Conservation (phyloP, 2,797 vertebrate genomes). For the Heteromormyrus szaboi region DNA sequence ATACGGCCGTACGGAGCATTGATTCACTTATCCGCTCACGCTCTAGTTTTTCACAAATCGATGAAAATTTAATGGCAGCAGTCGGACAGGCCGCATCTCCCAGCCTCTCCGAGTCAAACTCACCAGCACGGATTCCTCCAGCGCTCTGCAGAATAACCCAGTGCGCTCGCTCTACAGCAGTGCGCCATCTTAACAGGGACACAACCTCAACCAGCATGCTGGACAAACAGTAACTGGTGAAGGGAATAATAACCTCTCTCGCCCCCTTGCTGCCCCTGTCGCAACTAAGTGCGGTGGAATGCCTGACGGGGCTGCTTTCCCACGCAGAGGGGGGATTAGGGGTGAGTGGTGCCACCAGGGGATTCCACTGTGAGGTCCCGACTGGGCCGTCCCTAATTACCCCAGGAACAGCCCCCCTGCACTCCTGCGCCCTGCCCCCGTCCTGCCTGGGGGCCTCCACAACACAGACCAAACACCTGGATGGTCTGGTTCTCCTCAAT, state of each 20-base stretch:
- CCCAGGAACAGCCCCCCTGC: neutral
- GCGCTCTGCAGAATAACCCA: neutral
- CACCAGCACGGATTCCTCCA: neutral
- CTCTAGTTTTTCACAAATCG: neutral
- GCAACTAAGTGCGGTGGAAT: neutral
- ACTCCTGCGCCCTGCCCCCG: neutral
- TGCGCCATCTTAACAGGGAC: neutral
- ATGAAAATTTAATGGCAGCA: neutral
- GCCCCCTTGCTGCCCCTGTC: neutral
- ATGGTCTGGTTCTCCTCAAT: neutral
- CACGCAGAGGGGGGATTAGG: neutral
- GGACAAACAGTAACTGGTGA: neutral
- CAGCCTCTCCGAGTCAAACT: neutral
- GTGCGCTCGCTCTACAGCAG: neutral
- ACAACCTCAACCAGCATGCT: neutral
- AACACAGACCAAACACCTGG: neutral
- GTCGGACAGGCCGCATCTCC: neutral
- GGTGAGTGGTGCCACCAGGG: neutral
- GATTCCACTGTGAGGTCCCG: neutral
- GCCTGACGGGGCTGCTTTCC: neutral
- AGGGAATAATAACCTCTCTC: neutral
- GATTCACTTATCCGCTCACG: neutral
- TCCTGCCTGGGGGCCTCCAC: neutral
- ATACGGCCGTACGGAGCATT: neutral
- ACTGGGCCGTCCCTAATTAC: neutral